phyloP scores from a whole-genome alignment of 2,113 vertebrate genomes.

The Hystrix brachyura region DNA sequence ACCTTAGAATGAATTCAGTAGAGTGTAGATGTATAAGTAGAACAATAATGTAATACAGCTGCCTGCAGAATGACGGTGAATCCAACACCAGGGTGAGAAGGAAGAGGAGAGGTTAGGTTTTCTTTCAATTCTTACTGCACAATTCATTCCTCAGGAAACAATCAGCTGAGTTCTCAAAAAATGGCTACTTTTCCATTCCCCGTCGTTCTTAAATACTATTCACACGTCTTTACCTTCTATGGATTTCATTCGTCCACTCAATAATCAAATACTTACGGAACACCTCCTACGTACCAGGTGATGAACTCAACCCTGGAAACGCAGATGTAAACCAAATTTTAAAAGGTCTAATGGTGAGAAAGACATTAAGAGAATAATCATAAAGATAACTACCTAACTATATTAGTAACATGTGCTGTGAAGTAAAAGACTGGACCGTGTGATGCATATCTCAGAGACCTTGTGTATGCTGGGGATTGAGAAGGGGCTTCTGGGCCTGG shows the following conservation, averaged over 20 bases:
- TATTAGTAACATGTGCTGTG: background rate
- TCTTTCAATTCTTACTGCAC: background rate
- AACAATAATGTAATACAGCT: background rate
- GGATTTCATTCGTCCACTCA: background rate
- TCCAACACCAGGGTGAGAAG: background rate
- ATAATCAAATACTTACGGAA: background rate
- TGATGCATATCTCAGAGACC: background rate
- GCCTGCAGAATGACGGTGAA: background rate
- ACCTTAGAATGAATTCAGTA: background rate
- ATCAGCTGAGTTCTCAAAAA: background rate
- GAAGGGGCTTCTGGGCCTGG: background rate
- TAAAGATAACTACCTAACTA: background rate
- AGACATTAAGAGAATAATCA: slow-evolving; percentile 1
- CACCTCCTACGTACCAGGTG: background rate
- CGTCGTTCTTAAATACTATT: background rate
- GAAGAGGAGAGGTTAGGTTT: background rate
- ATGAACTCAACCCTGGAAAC: background rate
- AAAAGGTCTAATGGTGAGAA: background rate
- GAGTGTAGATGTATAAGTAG: background rate
- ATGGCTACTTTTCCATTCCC: background rate
- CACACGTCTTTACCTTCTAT: background rate
- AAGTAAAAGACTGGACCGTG: background rate
- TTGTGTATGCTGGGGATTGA: background rate
- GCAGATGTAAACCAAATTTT: background rate
- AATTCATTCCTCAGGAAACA: background rate